These are phyloP conservation scores for Silurus aristotelis DNA, from an alignment of 2,797 vertebrate species.

Conservation along the genomic window DNA sequence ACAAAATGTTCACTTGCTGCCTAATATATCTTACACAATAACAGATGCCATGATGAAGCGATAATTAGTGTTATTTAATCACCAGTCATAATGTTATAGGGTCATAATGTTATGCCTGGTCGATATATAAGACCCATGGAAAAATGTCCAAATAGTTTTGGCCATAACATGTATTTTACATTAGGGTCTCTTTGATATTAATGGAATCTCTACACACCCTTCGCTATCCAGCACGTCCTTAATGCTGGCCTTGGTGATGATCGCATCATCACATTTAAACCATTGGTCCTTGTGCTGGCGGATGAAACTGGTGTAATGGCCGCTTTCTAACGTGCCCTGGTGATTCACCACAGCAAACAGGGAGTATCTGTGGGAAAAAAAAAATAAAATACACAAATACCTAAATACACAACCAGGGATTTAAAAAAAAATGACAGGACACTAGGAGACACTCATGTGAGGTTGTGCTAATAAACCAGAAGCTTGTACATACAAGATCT, in stretches of 20 bases:
- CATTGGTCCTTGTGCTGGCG: conserved; percentile 99
- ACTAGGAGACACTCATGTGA: not conserved
- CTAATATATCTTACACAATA: too few relatives aligned
- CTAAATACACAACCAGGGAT: not conserved
- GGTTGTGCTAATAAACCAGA: too few relatives aligned
- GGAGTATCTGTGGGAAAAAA: conserved; percentile 82
- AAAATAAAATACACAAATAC: not conserved
- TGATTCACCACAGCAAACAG: conserved; percentile 99
- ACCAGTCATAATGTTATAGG: too few relatives aligned
- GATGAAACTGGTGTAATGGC: conserved; percentile 99
- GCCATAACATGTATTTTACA: not conserved
- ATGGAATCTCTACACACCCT: conserved; percentile 71
- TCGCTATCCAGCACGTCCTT: conserved; percentile 98
- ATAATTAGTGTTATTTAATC: too few relatives aligned
- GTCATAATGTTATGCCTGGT: too few relatives aligned
- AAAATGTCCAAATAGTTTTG: not conserved
- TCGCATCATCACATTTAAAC: conserved; percentile 99
- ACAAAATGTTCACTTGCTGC: too few relatives aligned
- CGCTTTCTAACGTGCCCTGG: conserved; percentile 97
- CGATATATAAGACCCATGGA: too few relatives aligned
- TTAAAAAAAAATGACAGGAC: too few relatives aligned
- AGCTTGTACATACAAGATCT: not conserved
- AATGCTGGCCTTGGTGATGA: conserved; percentile 99
- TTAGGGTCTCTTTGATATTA: not conserved
- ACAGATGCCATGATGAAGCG: too few relatives aligned